Evolutionary conservation across 2,888 invertebrate species (phyloP).

Genomic region (Mycogona germanica): DNA sequence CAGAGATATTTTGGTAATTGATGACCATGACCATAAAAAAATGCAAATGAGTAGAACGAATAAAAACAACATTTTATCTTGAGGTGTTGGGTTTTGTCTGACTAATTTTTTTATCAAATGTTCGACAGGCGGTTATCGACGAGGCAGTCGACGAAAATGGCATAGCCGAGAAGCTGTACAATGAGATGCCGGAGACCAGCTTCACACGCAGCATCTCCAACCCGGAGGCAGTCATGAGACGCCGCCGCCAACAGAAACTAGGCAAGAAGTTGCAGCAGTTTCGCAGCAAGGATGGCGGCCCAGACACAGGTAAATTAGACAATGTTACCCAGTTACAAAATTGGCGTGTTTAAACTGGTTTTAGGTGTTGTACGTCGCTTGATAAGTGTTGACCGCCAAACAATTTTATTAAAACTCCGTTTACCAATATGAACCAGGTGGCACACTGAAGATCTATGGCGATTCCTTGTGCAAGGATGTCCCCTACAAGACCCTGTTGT

Average conservation of each 20-base stretch:
- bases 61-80: too few relatives aligned
- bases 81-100: too few relatives aligned
- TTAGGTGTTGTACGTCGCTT: too few relatives aligned
- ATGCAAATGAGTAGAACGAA: too few relatives aligned
- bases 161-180: constrained; percentile 84
- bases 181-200: constrained; percentile 93
- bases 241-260: constrained; percentile 88
- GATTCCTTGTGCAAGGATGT: constrained; percentile 91
- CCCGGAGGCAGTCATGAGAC: constrained; percentile 98
- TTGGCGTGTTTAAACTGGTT: background rate
- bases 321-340: background rate
- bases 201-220: constrained; percentile 99
- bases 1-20: too few relatives aligned
- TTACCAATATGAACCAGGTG: constrained; percentile 31
- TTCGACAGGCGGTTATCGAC: constrained; percentile 26
- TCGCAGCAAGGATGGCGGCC: constrained; percentile 86
- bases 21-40: too few relatives aligned
- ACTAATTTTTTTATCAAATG: too few relatives aligned
- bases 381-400: too few relatives aligned
- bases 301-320: constrained; percentile 58
- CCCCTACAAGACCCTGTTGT: constrained; percentile 92
- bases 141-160: constrained; percentile 54
- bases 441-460: constrained; percentile 67
- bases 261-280: constrained; percentile 94
- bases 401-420: background rate